Conservation (phyloP, 2,113 vertebrate genomes). For the Colistium nudipinnis region DNA sequence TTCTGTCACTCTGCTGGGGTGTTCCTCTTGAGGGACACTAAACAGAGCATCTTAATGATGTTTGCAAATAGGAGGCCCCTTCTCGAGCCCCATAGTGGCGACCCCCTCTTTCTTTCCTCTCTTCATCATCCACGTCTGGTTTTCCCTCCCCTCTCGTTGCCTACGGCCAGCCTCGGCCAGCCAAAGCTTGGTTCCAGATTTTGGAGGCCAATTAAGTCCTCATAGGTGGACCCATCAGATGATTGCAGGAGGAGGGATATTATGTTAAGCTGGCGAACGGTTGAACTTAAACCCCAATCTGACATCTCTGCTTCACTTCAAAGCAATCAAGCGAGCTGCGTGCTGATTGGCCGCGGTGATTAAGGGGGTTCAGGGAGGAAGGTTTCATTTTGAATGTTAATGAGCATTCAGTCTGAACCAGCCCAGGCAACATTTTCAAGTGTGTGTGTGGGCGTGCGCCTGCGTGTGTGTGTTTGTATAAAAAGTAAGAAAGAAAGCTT, state of each 20-base stretch:
- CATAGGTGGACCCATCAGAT: slow-evolving; percentile 76
- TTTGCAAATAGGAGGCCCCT: slow-evolving; percentile 65
- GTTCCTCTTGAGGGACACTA: slow-evolving; percentile 64
- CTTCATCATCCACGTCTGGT: slow-evolving; percentile 25
- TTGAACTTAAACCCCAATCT: slow-evolving; percentile 69
- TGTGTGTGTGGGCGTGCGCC: slow-evolving; percentile 15
- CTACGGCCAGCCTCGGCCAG: not conserved
- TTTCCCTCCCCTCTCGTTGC: not conserved
- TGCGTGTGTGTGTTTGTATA: slow-evolving; percentile 9
- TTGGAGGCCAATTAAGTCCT: slow-evolving; percentile 72
- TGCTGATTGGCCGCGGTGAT: slow-evolving; percentile 70
- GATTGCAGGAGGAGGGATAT: slow-evolving; percentile 75
- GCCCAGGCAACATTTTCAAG: slow-evolving; percentile 46
- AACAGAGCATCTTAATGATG: slow-evolving; percentile 79
- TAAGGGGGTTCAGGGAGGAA: slow-evolving; percentile 59
- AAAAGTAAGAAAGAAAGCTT: slow-evolving; percentile 10
- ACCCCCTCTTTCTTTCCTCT: not conserved
- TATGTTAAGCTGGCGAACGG: slow-evolving; percentile 76
- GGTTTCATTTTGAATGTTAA: slow-evolving; percentile 60
- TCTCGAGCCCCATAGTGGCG: not conserved
- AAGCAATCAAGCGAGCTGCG: slow-evolving; percentile 69
- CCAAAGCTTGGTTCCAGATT: no score
- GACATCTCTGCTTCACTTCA: slow-evolving; percentile 79
- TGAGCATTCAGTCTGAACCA: slow-evolving; percentile 55
- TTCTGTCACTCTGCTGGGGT: slow-evolving; percentile 65